A percentile compares a stretch with the other conserved stretches of the same genome.
Evolutionary conservation across 2,888 invertebrate genomes (phyloP).

Genomic region (Allolobophora icterica): DNA sequence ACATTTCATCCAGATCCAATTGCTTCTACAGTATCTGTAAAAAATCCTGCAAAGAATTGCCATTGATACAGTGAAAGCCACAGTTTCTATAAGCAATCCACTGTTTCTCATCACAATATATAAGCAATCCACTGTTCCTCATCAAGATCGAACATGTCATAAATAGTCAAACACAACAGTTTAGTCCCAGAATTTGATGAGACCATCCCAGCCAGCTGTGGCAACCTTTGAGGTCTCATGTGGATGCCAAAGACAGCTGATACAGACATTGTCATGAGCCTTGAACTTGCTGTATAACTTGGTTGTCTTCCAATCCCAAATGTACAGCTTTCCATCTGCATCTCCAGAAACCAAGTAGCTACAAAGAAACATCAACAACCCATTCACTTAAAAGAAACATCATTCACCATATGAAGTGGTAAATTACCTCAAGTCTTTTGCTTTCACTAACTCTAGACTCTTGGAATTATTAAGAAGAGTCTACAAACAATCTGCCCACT

Average conservation of each 20-base stretch:
- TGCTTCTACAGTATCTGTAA: not conserved
- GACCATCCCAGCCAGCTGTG: conserved; percentile 98
- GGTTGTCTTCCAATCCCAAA: conserved; percentile 99
- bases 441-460: not conserved
- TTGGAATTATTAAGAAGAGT: too few relatives aligned
- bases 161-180: not conserved
- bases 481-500: not conserved
- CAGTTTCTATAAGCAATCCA: not conserved
- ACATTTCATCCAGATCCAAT: not conserved
- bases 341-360: conserved; percentile 97
- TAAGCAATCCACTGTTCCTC: not conserved
- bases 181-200: conserved; percentile 97
- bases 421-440: not conserved
- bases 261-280: conserved; percentile 97
- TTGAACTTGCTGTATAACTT: conserved; percentile 98
- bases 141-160: not conserved
- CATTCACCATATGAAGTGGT: not conserved
- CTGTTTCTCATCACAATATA: not conserved
- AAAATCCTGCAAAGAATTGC: not conserved
- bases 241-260: conserved; percentile 94
- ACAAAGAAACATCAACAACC: conserved; percentile 63
- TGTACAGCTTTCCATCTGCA: conserved; percentile 96
- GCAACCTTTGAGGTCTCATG: conserved; percentile 96
- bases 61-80: not conserved
- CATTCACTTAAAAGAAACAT: not conserved